A percentile compares a stretch with the other conserved stretches of the same genome.
These are phyloP conservation scores for Anableps anableps DNA, from an alignment of 2,797 vertebrate genomes.

Conservation along the genomic window DNA sequence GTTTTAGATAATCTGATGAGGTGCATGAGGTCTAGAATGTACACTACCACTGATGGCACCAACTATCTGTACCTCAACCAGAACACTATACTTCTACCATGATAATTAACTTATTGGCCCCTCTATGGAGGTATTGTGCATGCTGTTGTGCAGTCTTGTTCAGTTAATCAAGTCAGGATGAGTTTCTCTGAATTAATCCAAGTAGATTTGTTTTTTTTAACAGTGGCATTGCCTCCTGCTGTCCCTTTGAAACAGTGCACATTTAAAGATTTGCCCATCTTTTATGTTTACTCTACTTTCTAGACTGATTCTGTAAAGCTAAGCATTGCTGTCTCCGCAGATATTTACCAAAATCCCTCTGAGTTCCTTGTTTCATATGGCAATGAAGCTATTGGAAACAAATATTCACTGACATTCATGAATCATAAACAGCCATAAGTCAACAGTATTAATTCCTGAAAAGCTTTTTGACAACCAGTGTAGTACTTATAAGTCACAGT, in stretches of 20 bases:
- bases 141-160: too few species aligned
- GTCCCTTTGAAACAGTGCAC: background rate
- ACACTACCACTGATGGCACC: too few species aligned
- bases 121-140: too few species aligned
- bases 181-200: background rate
- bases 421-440: background rate
- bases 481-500: background rate
- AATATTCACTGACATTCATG: conserved; percentile 4
- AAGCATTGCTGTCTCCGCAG: background rate
- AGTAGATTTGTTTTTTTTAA: background rate
- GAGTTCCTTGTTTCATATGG: background rate
- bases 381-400: background rate
- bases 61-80: too few species aligned
- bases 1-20: too few species aligned
- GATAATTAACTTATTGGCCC: too few species aligned
- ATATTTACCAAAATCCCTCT: background rate
- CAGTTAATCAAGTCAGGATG: background rate
- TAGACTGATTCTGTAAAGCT: background rate
- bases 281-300: background rate
- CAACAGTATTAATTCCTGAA: background rate
- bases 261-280: background rate
- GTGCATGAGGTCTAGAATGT: too few species aligned
- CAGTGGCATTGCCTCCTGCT: background rate
- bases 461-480: background rate
- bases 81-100: too few species aligned